phyloP scores from a whole-genome alignment of 2,797 vertebrate species.

The Tiaroga cobitis region DNA sequence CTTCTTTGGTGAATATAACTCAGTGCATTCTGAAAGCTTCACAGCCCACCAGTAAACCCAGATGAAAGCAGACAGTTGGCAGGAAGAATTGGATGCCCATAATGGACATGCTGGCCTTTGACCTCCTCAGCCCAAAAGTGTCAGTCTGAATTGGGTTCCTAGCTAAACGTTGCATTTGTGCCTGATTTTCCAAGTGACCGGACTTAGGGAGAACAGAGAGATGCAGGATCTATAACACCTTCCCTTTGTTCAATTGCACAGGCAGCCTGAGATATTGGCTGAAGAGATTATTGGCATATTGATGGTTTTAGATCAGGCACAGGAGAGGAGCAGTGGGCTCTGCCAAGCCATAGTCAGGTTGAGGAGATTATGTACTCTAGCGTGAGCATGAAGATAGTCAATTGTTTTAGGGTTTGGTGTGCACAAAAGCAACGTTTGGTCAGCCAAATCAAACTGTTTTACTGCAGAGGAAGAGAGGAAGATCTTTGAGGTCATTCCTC shows the following conservation, averaged over 20 bases:
- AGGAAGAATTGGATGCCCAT: slow-evolving; percentile 32
- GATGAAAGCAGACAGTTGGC: slow-evolving; percentile 36
- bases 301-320: slow-evolving; percentile 64
- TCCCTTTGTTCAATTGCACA: slow-evolving; percentile 73
- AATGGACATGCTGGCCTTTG: slow-evolving; percentile 53
- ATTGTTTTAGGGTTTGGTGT: slow-evolving; percentile 32
- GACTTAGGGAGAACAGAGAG: slow-evolving; percentile 69
- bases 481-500: background rate
- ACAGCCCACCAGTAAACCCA: slow-evolving; percentile 21
- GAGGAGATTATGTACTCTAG: slow-evolving; percentile 48
- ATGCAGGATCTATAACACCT: slow-evolving; percentile 73
- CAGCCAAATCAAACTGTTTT: slow-evolving; percentile 9
- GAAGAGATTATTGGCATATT: slow-evolving; percentile 74
- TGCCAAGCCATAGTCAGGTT: slow-evolving; percentile 37
- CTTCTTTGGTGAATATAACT: slow-evolving; percentile 6
- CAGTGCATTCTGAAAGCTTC: slow-evolving; percentile 5
- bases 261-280: slow-evolving; percentile 70
- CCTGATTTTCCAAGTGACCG: slow-evolving; percentile 62
- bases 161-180: slow-evolving; percentile 48
- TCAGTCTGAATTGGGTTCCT: slow-evolving; percentile 60
- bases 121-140: slow-evolving; percentile 50
- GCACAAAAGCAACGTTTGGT: slow-evolving; percentile 12
- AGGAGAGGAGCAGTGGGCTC: slow-evolving; percentile 41
- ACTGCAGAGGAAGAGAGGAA: background rate
- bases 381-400: slow-evolving; percentile 12